These are phyloP conservation scores for Galleria mellonella DNA, from an alignment of 1,140 invertebrate species.

Conservation along the genomic window DNA sequence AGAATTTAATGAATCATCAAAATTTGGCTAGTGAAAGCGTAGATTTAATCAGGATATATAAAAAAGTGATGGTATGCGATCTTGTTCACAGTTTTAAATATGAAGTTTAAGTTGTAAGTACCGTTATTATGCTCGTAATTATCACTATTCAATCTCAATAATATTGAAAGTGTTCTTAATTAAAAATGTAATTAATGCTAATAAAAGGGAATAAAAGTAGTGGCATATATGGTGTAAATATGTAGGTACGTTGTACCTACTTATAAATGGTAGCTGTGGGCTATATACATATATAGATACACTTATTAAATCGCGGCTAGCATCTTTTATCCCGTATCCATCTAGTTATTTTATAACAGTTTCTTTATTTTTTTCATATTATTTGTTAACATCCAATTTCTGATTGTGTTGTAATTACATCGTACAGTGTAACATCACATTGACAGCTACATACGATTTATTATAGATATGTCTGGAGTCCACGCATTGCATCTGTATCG, in stretches of 20 bases:
- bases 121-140: no score
- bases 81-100: not conserved
- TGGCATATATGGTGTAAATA: not conserved
- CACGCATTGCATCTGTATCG: slow-evolving; percentile 22
- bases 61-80: slow-evolving; percentile 26
- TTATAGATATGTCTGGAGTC: slow-evolving; percentile 33
- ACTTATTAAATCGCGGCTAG: no score
- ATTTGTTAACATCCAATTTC: no score
- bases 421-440: slow-evolving; percentile 17
- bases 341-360: no score
- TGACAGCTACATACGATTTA: slow-evolving; percentile 37
- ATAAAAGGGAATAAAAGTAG: not conserved
- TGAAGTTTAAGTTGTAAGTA: not conserved
- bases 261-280: no score
- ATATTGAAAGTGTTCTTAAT: not conserved
- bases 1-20: slow-evolving; percentile 50
- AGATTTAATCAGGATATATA: slow-evolving; percentile 46
- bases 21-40: slow-evolving; percentile 54
- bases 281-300: no score
- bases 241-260: not conserved
- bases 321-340: no score
- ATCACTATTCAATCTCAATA: not conserved
- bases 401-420: no score
- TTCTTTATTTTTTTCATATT: no score
- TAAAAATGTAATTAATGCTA: not conserved